Evolutionary conservation across 2,888 invertebrate species (phyloP), one percentile per base, ranked within the genome.

Genomic region (Anticlea derivata): DNA sequence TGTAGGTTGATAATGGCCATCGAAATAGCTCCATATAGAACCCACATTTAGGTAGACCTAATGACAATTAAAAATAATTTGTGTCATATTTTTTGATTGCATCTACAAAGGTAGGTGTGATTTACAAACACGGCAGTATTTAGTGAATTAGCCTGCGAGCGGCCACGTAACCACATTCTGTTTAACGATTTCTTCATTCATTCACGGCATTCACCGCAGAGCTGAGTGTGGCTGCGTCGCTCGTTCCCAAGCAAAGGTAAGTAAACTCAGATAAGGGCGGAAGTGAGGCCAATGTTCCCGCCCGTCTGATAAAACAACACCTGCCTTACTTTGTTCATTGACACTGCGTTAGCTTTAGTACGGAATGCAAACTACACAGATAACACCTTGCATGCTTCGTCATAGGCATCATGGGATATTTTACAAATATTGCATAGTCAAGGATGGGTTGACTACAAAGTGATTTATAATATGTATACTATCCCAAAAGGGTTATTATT

Each of bases 231-330:
- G 44, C 24, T 45, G 26, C 78, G 69, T 60, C 69, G 69, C 61
- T 59, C 65, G 61, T 83, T 85, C 84, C 83, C 86, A 86, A 74
- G 81, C 76, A 70, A 68, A 80, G 77, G 80, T 79, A 78, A 78
- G 80, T 74, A 81, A 80, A 86, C 80, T 73, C 58, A 78, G 87
- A 88, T 87, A 87, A 86, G 81, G 75, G 75, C 86, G 86, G 87
- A 87, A 86, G 86, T 78, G 79, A 76, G 86, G 86, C 75, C 84
- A 86, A 82, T 72, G 86, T 75, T 75, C 84, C 70, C 75, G 66
- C 55, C 55, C 60, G 64, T 61, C 74, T 79, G 83, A 85, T 86
- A 85, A 80, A 74, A 78, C 70, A 70, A 70, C 82, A 84, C 81
- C 82, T 83, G 83, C 75, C 70, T 70, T 60, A 58, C 58, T 66